Evolutionary conservation across 2,888 invertebrate genomes (phyloP), one percentile per base, ranked within the genome.

Genomic region (Selenia dentaria): DNA sequence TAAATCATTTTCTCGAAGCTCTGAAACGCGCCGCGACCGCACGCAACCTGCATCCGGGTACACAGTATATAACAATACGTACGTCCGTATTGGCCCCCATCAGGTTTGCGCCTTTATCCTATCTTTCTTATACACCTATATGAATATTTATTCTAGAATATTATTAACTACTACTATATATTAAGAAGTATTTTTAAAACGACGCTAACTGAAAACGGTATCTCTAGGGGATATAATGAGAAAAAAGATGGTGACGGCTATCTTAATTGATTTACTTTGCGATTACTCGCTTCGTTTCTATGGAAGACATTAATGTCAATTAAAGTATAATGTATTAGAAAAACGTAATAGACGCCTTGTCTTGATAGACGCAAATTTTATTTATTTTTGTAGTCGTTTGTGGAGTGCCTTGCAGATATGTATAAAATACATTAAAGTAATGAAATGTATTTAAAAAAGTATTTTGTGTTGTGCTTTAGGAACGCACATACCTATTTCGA

Each of bases 1-100:
- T 87, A 86, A 88, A 89, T 88, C 87, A 89, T 89, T 87, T 88
- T 86, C 84, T 71, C 79, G 71, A 66, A 70, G 75, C 71, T 71
- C 14, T 12, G 69, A 73, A 67, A 32, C 32, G 32, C 41, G 75
- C 77, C 71, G 78, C 75, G 80, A 69, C 70, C 76, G 74, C 81
- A 75, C 75, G 70, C 73, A 70, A 67, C 62, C 70, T 67, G 60
- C 41, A 29, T 45, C 45, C 45, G 45, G 57, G 59, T 64, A 58
- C 47, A 36, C 48, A 38, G 18, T 6, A 6, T 18, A 6, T 18
- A 5, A 18, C 8, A 2, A 22, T 22, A 22, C 1, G 22, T 22
- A 22, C 8, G 6, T 6, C 8, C 6, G 43, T 32, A 26, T 6
- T n/a, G n/a, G 37, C 38, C 38, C 42, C 45, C 45, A 38, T 22